Evolutionary conservation across 1,140 invertebrate genomes (phyloP).

Genomic region (Teleogryllus occipitalis): DNA sequence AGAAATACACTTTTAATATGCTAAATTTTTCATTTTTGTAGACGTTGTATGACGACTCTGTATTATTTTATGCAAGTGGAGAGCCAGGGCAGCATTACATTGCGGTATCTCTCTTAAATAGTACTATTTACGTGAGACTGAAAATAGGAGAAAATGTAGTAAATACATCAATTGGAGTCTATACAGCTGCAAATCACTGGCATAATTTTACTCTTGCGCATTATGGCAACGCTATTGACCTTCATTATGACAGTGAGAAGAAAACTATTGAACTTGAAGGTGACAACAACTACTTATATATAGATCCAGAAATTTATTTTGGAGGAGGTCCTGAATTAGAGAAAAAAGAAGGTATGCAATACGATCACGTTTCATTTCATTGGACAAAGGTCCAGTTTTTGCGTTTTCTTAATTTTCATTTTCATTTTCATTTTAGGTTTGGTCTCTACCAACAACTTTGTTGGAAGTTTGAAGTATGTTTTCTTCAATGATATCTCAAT

Average conservation of each 20-base stretch:
- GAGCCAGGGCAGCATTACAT: slow-evolving; percentile 78
- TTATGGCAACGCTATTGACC: slow-evolving; percentile 56
- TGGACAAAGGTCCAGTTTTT: neutral
- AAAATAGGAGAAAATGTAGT: slow-evolving; percentile 69
- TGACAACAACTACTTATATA: slow-evolving; percentile 66
- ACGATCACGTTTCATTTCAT: neutral
- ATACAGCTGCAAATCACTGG: slow-evolving; percentile 68
- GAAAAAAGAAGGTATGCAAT: slow-evolving; percentile 40
- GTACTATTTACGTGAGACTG: slow-evolving; percentile 68
- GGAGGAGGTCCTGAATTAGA: slow-evolving; percentile 72
- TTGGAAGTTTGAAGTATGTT: slow-evolving; percentile 81
- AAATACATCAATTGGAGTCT: slow-evolving; percentile 42
- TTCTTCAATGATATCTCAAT: slow-evolving; percentile 89
- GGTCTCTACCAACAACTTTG: slow-evolving; percentile 48
- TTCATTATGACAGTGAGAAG: slow-evolving; percentile 64
- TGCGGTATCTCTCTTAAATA: slow-evolving; percentile 68
- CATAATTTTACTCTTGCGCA: slow-evolving; percentile 84
- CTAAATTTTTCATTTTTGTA: slow-evolving; percentile 32
- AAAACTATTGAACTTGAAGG: slow-evolving; percentile 61
- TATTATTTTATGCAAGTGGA: slow-evolving; percentile 77
- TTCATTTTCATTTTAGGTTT: slow-evolving; percentile 35
- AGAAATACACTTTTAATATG: neutral
- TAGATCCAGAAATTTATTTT: slow-evolving; percentile 89
- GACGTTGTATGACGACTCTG: slow-evolving; percentile 79
- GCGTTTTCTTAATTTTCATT: slow-evolving; percentile 9